These are phyloP conservation scores for Tetranychus piercei DNA, from an alignment of 2,888 invertebrate species.

Conservation along the genomic window DNA sequence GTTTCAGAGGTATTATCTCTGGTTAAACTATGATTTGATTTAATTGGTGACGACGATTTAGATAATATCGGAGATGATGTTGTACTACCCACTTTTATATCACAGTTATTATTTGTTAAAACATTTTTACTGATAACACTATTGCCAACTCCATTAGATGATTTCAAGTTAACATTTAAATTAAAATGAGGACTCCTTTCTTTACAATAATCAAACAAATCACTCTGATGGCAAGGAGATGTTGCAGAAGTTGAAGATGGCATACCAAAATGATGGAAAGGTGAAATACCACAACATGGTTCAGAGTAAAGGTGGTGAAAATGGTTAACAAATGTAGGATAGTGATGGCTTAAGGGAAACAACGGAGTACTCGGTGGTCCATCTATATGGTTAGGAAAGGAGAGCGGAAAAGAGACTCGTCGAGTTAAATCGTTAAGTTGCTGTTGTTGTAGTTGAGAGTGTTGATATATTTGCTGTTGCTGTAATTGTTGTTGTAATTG, in stretches of 20 bases:
- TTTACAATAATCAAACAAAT: neutral
- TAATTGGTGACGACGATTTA: too few relatives aligned
- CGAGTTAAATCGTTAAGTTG: neutral
- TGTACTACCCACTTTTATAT: neutral
- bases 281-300: neutral
- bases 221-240: neutral
- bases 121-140: neutral
- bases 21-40: too few relatives aligned
- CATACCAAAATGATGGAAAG: neutral
- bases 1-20: too few relatives aligned
- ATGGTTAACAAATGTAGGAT: neutral
- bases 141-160: neutral
- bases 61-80: neutral
- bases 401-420: neutral
- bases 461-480: neutral
- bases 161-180: neutral
- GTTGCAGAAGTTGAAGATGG: neutral
- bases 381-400: neutral
- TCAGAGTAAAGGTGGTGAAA: neutral
- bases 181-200: neutral
- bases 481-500: neutral
- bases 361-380: too few relatives aligned
- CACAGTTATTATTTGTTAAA: neutral
- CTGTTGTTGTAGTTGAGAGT: neutral
- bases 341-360: neutral